Evolutionary conservation across 2,797 vertebrate genomes (phyloP).

Genomic region (Scleropages formosus): DNA sequence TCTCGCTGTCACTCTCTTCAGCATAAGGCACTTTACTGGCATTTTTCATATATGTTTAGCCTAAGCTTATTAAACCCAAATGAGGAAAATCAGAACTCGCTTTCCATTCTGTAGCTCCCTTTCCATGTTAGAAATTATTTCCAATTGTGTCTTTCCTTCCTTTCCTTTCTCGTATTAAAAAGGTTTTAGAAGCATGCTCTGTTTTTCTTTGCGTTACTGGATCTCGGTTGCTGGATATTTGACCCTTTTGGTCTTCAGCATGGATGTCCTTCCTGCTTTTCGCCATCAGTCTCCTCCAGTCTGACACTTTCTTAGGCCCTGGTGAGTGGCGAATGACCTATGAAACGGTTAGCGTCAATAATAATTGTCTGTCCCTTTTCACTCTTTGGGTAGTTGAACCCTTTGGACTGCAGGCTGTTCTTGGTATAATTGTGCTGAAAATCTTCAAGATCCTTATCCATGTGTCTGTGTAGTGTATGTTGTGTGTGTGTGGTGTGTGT

Average conservation of each 20-base stretch:
- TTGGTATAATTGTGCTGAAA: background rate
- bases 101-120: background rate
- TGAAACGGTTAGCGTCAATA: constrained; percentile 70
- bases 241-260: constrained; percentile 25
- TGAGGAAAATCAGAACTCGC: too few species aligned
- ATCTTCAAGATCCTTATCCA: background rate
- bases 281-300: constrained; percentile 26
- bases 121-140: constrained; percentile 28
- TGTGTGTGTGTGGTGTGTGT: background rate
- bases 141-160: constrained; percentile 25
- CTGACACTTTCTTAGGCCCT: constrained; percentile 19
- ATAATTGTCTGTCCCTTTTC: constrained; percentile 55
- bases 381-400: constrained; percentile 61
- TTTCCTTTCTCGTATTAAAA: constrained; percentile 1
- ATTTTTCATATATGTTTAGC: too few species aligned
- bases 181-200: too few species aligned
- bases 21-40: too few species aligned
- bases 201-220: too few species aligned
- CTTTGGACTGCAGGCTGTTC: constrained; percentile 47
- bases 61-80: too few species aligned
- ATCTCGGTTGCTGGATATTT: too few species aligned
- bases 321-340: constrained; percentile 58
- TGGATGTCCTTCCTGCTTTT: constrained; percentile 3
- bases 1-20: background rate
- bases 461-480: background rate